These are phyloP conservation scores for Drosophila kikkawai DNA, from an alignment of 1,140 invertebrate species.

Conservation along the genomic window DNA sequence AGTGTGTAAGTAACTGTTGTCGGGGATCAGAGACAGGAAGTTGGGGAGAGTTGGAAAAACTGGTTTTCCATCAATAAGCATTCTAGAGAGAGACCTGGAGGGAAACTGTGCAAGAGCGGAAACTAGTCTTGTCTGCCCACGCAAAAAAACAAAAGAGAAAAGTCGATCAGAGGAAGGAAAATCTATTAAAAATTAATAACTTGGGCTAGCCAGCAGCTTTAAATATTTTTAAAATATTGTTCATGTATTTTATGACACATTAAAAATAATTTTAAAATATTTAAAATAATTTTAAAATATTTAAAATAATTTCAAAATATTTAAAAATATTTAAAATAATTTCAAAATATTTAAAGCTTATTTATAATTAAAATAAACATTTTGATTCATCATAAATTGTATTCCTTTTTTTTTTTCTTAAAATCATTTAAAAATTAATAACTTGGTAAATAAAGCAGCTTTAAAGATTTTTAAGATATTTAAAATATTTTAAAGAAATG, in stretches of 20 bases:
- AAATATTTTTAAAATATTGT: background rate
- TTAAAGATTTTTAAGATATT: no score
- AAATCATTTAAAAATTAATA: no score
- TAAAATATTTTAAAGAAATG: no score
- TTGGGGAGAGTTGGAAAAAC: slow-evolving; percentile 26
- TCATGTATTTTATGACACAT: no score
- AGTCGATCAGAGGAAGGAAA: slow-evolving; percentile 15
- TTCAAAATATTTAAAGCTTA: no score
- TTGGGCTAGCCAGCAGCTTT: background rate
- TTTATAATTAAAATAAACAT: no score
- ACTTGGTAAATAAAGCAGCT: no score
- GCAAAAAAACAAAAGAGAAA: slow-evolving; percentile 20
- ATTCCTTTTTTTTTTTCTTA: background rate
- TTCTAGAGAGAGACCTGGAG: slow-evolving; percentile 1
- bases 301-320: no score
- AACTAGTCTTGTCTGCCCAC: slow-evolving; percentile 25
- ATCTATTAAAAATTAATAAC: background rate
- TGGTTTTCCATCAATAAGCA: slow-evolving; percentile 19
- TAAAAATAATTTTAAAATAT: no score
- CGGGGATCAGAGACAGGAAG: slow-evolving; percentile 17
- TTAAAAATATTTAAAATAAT: no score
- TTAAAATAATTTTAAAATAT: no score
- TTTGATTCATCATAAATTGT: background rate
- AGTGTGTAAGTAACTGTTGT: slow-evolving; percentile 31
- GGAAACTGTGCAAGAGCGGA: slow-evolving; percentile 2